phyloP scores from a whole-genome alignment of 2,113 vertebrate genomes.

The Chaenogobius annularis region DNA sequence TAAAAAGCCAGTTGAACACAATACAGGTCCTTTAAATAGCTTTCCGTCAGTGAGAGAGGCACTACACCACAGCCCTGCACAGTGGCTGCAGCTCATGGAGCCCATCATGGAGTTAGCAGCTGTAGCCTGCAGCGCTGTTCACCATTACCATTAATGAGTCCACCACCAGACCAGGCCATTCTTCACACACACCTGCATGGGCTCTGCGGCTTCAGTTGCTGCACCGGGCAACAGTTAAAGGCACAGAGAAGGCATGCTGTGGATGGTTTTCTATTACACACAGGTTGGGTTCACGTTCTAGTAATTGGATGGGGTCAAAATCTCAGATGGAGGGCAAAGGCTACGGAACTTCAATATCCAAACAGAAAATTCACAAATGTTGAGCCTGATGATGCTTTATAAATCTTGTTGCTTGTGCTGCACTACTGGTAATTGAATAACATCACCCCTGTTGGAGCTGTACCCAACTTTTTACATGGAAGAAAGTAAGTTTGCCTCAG shows the following conservation, averaged over 20 bases:
- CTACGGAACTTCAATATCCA: background rate
- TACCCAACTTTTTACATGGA: too few species aligned
- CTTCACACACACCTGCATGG: conserved; percentile 25
- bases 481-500: too few species aligned
- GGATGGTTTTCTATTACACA: background rate
- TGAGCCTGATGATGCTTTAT: background rate
- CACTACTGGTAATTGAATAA: too few species aligned
- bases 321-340: background rate
- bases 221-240: background rate
- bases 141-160: conserved; percentile 48
- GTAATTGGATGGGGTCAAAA: background rate
- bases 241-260: background rate
- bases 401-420: too few species aligned
- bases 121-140: conserved; percentile 30
- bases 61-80: conserved; percentile 12
- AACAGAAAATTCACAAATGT: background rate
- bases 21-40: background rate
- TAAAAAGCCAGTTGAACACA: too few species aligned
- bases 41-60: conserved; percentile 30
- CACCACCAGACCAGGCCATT: conserved; percentile 27
- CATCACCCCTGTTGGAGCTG: too few species aligned
- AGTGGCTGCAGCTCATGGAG: conserved; percentile 37
- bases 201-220: conserved; percentile 9
- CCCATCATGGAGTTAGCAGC: conserved; percentile 34
- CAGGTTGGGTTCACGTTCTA: background rate